phyloP scores from a whole-genome alignment of 2,888 invertebrate genomes.

The Lysandra bellargus region DNA sequence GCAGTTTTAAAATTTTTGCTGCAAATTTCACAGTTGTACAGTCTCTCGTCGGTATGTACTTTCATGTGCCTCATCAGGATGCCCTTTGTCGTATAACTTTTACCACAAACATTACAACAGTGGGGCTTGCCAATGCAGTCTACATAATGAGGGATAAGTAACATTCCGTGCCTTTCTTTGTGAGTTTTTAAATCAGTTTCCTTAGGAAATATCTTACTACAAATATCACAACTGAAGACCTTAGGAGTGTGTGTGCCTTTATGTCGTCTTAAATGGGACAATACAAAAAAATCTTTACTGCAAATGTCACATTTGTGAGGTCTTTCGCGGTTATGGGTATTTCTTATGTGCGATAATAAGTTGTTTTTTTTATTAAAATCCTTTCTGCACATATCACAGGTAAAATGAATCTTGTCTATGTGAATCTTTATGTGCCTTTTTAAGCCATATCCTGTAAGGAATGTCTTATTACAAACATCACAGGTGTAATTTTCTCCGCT shows the following conservation, averaged over 20 bases:
- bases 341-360: not conserved
- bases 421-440: constrained; percentile 13
- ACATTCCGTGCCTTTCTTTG: not conserved
- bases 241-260: not conserved
- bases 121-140: not conserved
- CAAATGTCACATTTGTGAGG: not conserved
- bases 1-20: not conserved
- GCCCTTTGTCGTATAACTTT: not conserved
- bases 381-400: not conserved
- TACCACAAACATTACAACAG: not conserved
- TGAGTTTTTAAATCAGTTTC: not conserved
- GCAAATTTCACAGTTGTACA: not conserved
- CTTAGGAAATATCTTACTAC: not conserved
- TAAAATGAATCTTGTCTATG: not conserved
- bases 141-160: not conserved
- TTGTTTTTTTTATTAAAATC: not conserved
- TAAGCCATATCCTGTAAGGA: not conserved
- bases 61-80: not conserved
- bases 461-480: not conserved
- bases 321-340: not conserved
- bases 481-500: not conserved
- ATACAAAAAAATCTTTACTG: not conserved
- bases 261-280: not conserved
- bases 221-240: not conserved
- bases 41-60: not conserved